Evolutionary conservation across 2,113 vertebrate species (phyloP).

Genomic region (Phoxinus phoxinus): DNA sequence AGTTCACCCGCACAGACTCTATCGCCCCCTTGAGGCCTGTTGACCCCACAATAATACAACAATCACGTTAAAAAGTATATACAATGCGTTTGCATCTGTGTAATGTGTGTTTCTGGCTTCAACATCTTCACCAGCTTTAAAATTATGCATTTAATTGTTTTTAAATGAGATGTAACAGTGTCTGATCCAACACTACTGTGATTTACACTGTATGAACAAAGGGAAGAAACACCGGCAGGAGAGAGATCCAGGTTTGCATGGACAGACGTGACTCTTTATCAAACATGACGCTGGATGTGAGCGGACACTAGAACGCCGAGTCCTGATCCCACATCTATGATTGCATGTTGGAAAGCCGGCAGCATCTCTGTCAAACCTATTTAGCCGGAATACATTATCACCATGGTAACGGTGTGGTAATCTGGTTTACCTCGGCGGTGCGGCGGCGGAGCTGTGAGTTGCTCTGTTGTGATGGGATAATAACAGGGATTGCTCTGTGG

Average conservation of each 20-base stretch:
- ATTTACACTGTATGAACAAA: background rate
- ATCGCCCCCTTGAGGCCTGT: no score
- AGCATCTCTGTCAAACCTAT: slow-evolving; percentile 1
- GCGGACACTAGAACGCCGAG: background rate
- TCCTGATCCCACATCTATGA: background rate
- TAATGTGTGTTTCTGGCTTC: background rate
- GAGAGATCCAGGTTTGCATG: background rate
- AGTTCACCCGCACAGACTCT: no score
- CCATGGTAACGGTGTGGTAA: slow-evolving; percentile 29
- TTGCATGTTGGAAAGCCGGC: background rate
- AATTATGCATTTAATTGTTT: background rate
- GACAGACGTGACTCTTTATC: background rate
- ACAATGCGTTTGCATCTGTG: no score
- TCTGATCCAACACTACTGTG: background rate
- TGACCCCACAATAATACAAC: background rate
- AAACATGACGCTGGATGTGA: background rate
- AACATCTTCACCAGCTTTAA: background rate
- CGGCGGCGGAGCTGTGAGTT: background rate
- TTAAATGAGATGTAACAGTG: background rate
- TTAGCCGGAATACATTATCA: background rate
- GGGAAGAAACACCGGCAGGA: background rate
- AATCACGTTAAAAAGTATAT: background rate
- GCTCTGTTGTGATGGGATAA: background rate
- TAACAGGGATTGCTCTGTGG: background rate
- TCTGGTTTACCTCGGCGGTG: slow-evolving; percentile 3